Percentiles rank a stretch among this genome's conserved stretches.
Evolutionary conservation across 1,140 invertebrate genomes (phyloP).

Genomic region (Papilio glaucus): DNA sequence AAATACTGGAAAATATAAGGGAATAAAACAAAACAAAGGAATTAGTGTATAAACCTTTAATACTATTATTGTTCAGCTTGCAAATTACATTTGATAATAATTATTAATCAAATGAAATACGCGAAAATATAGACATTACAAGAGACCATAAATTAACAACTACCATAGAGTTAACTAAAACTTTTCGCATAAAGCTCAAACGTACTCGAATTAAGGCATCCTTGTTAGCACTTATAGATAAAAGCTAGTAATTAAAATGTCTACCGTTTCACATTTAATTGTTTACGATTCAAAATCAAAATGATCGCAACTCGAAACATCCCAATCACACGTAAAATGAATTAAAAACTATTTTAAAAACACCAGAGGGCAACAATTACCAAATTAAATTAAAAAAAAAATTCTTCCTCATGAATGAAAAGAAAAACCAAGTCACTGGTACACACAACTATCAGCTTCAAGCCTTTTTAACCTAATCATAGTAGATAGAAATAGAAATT

Average conservation of each 20-base stretch:
- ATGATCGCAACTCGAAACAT: neutral
- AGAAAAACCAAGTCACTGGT: neutral
- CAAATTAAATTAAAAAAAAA: neutral
- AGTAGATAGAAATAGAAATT: neutral
- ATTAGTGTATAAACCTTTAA: conserved; percentile 68
- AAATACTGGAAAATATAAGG: neutral
- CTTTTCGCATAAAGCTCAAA: conserved; percentile 30
- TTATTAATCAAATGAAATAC: conserved; percentile 66
- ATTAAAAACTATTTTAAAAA: neutral
- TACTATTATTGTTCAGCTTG: conserved; percentile 72
- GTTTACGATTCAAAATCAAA: conserved; percentile 19
- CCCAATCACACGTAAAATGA: neutral
- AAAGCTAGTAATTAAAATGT: conserved; percentile 27
- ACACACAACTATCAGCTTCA: neutral
- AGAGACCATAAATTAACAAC: conserved; percentile 62
- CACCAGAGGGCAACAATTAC: neutral
- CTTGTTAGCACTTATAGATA: conserved; percentile 32
- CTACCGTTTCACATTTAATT: conserved; percentile 8
- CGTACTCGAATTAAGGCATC: conserved; percentile 28
- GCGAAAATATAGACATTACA: conserved; percentile 46
- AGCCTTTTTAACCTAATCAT: neutral
- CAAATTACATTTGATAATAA: conserved; percentile 55
- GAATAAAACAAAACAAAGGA: conserved; percentile 47
- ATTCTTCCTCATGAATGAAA: neutral
- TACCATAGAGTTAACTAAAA: conserved; percentile 40